Evolutionary conservation across 2,888 invertebrate genomes (phyloP).

Genomic region (Ashinkailepas kermadecensis): DNA sequence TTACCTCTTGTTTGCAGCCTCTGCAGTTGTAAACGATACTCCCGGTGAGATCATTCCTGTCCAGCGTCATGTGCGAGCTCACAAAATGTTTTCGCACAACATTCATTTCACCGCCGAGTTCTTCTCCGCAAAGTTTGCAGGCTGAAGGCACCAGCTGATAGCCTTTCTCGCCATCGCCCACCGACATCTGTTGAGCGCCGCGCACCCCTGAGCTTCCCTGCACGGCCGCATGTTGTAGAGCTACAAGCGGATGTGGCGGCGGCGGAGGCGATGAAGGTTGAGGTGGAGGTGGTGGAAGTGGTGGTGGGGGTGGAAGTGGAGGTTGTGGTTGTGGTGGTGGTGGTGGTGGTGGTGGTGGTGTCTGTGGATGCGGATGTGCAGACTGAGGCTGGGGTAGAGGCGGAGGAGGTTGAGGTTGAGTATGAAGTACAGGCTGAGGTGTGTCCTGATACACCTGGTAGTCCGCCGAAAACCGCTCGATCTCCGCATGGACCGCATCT

Average conservation of each 20-base stretch:
- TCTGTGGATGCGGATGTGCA: neutral
- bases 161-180: no score
- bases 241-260: no score
- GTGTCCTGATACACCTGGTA: neutral
- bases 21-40: neutral
- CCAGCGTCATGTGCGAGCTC: neutral
- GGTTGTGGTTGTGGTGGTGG: neutral
- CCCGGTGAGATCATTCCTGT: neutral
- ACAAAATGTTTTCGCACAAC: neutral
- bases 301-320: neutral
- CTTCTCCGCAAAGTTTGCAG: neutral
- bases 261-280: no score
- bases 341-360: neutral
- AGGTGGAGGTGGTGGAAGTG: neutral
- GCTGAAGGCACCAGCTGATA: neutral
- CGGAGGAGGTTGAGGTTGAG: neutral
- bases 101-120: neutral
- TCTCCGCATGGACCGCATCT: neutral
- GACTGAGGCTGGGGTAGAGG: neutral
- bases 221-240: neutral
- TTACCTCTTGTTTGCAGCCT: neutral
- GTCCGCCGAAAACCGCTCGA: neutral
- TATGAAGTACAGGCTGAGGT: no score
- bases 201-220: neutral
- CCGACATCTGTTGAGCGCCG: neutral